Percentiles rank a stretch among this genome's conserved stretches.
Conservation (phyloP, 2,888 invertebrate genomes). For the Oscheius onirici region DNA sequence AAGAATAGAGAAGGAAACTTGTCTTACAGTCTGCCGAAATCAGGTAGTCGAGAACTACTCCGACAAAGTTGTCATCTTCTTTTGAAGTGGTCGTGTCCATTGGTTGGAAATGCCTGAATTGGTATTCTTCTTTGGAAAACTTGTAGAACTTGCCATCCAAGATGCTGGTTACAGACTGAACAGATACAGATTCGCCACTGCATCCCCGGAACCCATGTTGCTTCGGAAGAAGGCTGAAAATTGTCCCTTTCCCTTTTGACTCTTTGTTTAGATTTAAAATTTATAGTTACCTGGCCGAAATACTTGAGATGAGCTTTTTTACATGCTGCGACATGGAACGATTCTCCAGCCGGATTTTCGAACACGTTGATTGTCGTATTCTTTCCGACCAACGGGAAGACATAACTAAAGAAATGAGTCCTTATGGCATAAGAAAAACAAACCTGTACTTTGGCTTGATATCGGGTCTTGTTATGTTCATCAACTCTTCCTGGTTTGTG, state of each 20-base stretch:
- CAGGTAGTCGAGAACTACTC: conserved; percentile 49
- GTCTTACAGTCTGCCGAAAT: conserved; percentile 50
- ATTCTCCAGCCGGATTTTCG: conserved; percentile 46
- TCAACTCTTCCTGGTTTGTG: conserved; percentile 45
- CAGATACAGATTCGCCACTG: conserved; percentile 51
- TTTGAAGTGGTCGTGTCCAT: neutral
- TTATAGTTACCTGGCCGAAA: conserved; percentile 36
- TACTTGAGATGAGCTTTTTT: conserved; percentile 47
- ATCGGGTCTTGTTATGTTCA: conserved; percentile 41
- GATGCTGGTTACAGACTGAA: conserved; percentile 39
- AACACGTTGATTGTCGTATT: conserved; percentile 47
- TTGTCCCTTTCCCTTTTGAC: neutral
- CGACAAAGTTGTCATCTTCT: conserved; percentile 41
- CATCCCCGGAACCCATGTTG: conserved; percentile 50
- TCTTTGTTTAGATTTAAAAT: neutral
- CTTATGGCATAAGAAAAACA: neutral
- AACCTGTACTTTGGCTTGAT: conserved; percentile 38
- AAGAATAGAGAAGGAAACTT: neutral
- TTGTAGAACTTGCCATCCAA: conserved; percentile 47
- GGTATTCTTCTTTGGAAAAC: neutral
- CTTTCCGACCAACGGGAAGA: conserved; percentile 48
- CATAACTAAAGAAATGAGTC: conserved; percentile 33
- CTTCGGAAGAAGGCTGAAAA: conserved; percentile 41
- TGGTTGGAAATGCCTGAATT: conserved; percentile 50
- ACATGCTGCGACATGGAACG: conserved; percentile 46